Evolutionary conservation across 2,888 invertebrate genomes (phyloP).

Genomic region (Galerucella pusilla): DNA sequence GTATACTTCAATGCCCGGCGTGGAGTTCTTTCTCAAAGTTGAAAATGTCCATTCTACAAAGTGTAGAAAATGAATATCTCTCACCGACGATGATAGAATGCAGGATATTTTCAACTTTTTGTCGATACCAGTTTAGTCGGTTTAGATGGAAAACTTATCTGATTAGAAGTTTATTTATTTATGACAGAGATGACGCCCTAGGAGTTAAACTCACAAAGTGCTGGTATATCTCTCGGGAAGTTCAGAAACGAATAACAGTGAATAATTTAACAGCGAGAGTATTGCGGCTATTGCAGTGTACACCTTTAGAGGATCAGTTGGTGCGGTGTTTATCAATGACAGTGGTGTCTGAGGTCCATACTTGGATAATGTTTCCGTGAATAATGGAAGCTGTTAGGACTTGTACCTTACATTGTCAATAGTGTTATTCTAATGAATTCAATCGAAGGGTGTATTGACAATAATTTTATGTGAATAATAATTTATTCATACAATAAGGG

Average conservation of each 20-base stretch:
- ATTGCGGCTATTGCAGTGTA: conserved; percentile 19
- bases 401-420: too few species aligned
- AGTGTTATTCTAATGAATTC: too few species aligned
- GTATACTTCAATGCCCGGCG: too few species aligned
- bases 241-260: conserved; percentile 19
- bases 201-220: conserved; percentile 26
- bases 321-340: conserved; percentile 14
- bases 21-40: too few species aligned
- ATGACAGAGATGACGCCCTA: conserved; percentile 34
- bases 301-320: conserved; percentile 7
- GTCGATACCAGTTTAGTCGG: neutral
- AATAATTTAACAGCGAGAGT: conserved; percentile 27
- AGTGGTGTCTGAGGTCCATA: conserved; percentile 6
- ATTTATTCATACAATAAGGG: too few species aligned
- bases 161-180: conserved; percentile 36
- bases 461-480: too few species aligned
- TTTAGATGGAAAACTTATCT: conserved; percentile 11
- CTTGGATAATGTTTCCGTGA: neutral
- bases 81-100: too few species aligned
- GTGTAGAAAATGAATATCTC: too few species aligned
- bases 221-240: conserved; percentile 28
- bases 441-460: too few species aligned
- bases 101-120: too few species aligned
- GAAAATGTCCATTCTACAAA: too few species aligned
- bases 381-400: neutral